phyloP scores from a whole-genome alignment of 2,797 vertebrate species.

The Acrossocheilus fasciatus region DNA sequence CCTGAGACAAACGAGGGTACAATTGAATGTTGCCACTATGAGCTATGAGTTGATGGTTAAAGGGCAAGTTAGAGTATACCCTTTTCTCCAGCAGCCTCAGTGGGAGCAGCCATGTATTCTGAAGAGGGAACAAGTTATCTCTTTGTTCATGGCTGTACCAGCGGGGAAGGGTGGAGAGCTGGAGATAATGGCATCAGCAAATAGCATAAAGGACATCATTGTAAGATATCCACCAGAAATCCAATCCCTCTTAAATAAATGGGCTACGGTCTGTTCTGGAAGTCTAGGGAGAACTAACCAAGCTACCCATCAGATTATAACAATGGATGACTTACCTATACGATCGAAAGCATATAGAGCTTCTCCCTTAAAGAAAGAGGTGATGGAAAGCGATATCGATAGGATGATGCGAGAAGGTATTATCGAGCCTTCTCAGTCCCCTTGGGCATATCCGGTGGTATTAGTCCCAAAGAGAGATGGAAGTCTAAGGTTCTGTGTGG shows the following conservation, averaged over 20 bases:
- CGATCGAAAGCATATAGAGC: background rate
- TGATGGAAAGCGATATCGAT: background rate
- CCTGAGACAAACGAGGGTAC: background rate
- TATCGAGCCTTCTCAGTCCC: background rate
- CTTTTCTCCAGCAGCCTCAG: background rate
- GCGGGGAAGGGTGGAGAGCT: background rate
- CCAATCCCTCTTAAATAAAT: background rate
- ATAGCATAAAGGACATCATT: background rate
- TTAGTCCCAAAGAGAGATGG: background rate
- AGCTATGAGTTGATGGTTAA: background rate
- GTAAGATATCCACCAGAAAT: background rate
- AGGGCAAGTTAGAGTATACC: background rate
- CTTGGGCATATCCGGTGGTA: conserved; percentile 11
- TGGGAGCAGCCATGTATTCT: background rate
- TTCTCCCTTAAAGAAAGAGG: conserved; percentile 5
- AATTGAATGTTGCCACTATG: background rate
- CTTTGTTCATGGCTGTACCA: conserved; percentile 7
- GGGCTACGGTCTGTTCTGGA: background rate
- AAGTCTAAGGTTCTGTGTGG: background rate
- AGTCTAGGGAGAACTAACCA: background rate
- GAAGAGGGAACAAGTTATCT: background rate
- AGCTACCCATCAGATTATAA: background rate
- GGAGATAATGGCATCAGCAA: background rate
- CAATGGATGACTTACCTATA: background rate
- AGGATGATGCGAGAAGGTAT: background rate